Conservation (phyloP, 2,113 vertebrate genomes). For the Aptenodytes patagonicus region DNA sequence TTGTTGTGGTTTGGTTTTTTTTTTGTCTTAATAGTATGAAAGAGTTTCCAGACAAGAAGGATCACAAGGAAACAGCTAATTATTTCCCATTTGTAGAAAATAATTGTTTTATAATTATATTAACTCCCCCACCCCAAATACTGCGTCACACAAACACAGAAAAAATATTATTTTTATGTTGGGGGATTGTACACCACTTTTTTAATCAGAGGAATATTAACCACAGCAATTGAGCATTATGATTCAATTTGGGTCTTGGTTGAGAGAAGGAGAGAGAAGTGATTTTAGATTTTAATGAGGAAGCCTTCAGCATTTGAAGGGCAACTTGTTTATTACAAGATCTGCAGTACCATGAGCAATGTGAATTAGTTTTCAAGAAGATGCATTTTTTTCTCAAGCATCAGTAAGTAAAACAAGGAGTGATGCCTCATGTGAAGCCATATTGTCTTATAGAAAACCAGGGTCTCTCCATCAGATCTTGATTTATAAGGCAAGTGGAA, state of each 20-base stretch:
- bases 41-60: neutral
- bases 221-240: neutral
- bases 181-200: neutral
- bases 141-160: neutral
- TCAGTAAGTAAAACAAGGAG: neutral
- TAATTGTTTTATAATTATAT: neutral
- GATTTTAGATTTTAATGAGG: neutral
- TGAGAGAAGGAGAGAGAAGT: neutral
- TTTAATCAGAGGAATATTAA: neutral
- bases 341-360: neutral
- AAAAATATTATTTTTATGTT: neutral
- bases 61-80: neutral
- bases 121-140: neutral
- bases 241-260: neutral
- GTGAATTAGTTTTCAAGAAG: neutral
- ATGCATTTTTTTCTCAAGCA: neutral
- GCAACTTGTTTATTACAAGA: neutral
- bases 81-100: neutral
- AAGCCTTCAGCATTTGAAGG: neutral
- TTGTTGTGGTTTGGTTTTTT: neutral
- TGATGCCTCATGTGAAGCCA: neutral
- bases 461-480: neutral
- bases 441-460: neutral
- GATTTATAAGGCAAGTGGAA: neutral
- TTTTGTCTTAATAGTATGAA: neutral